These are phyloP conservation scores for Mormyrops boulengeri DNA, from an alignment of 2,797 vertebrate species.

Conservation along the genomic window DNA sequence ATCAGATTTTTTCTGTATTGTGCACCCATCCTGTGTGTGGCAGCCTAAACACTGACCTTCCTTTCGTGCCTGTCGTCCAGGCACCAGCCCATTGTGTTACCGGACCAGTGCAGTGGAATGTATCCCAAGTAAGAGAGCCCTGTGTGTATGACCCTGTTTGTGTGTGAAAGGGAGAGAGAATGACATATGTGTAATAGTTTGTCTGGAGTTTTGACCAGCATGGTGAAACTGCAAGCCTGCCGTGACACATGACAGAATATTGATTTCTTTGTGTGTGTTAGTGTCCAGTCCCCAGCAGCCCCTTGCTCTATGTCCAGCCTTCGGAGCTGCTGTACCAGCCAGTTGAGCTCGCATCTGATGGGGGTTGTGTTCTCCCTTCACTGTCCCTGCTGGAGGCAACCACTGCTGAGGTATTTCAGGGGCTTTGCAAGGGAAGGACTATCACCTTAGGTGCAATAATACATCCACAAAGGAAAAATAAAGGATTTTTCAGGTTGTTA, in stretches of 20 bases:
- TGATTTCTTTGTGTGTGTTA: conserved; percentile 24
- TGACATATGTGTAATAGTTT: not conserved
- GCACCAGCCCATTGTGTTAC: conserved; percentile 59
- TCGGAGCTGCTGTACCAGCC: conserved; percentile 44
- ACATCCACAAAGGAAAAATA: not conserved
- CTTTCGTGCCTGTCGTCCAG: conserved; percentile 38
- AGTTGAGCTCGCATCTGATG: conserved; percentile 30
- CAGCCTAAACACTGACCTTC: not conserved
- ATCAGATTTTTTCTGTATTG: not conserved
- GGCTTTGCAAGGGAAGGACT: not conserved
- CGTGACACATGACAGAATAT: not conserved
- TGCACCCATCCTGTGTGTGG: not conserved
- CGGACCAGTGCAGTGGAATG: conserved; percentile 64
- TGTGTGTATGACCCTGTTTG: not conserved
- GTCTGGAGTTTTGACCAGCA: not conserved
- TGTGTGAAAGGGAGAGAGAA: not conserved
- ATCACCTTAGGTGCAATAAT: not conserved
- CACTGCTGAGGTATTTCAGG: conserved; percentile 34
- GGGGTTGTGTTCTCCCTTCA: conserved; percentile 26
- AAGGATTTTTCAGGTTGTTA: not conserved
- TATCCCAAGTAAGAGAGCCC: conserved; percentile 58
- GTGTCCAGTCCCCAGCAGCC: conserved; percentile 34
- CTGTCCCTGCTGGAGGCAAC: conserved; percentile 30
- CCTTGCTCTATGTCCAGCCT: conserved; percentile 40
- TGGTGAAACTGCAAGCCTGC: not conserved